Base-by-base conservation (phyloP, 2,888 invertebrate genomes). In the Halictus ligatus region DNA sequence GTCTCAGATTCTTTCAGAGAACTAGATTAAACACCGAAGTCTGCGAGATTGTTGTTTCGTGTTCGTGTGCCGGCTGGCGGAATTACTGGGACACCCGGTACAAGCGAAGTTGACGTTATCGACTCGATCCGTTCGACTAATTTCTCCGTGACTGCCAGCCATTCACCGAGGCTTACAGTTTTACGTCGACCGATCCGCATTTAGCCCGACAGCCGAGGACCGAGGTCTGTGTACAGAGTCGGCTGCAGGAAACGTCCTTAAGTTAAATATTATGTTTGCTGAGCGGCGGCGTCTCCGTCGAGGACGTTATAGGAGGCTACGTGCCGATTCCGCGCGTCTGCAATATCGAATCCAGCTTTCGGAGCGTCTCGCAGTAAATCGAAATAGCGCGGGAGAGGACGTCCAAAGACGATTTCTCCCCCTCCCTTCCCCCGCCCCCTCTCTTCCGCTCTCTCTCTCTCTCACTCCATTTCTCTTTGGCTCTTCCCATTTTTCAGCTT, bases 261-360 rank as follows among this genome's bases (percentile, higher is more conserved):
- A 88, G 90, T 90, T 90, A 90, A 90, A 90, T 90, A 90, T 90
- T 90, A 90, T 87, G 90, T 90, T 90, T 89, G 87, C 85, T 83
- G 80, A 87, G 81, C 72, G 76, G 84, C 78, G 85, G 84, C 81
- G 84, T 90, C 85, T 81, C 79, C 80, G 75, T 77, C 69, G 81
- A 35, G 75, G 76, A 64, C 83, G 76, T 83, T 71, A 81, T 43
- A 69, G 79, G 54, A 78, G 60, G 75, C 71, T 88, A 87, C 87
- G 87, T 83, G 89, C 80, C 89, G 84, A 87, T 89, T 82, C 83
- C 74, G 83, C 74, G 83, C 83, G 79, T 48, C 80, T 50, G 87
- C 89, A 89, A 89, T 89, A 90, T 90, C 89, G 89, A 86, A 78
- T 75, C 80, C 54, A 71, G 75, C 80, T 77, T 75, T 69, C 83